A percentile compares a stretch with the other conserved stretches of the same genome.
phyloP scores from a whole-genome alignment of 2,113 vertebrate species.

The Myotis davidii region DNA sequence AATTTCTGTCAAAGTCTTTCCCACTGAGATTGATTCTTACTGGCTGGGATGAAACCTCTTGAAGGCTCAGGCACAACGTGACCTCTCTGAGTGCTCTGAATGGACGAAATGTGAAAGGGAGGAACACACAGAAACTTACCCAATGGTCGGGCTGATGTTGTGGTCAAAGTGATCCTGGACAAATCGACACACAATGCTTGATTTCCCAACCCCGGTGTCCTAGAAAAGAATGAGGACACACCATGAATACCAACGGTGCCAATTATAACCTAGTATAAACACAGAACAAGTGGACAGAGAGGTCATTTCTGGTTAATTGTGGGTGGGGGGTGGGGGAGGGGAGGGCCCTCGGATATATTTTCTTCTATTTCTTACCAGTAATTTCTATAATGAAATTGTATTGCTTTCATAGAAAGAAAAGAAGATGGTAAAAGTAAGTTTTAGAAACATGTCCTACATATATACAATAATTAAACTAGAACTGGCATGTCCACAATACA shows the following conservation, averaged over 20 bases:
- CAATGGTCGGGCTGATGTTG: conserved; percentile 98
- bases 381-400: not conserved
- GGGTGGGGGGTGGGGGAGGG: no score
- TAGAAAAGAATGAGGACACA: conserved; percentile 79
- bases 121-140: conserved; percentile 85
- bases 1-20: not conserved
- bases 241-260: not conserved
- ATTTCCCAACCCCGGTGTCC: conserved; percentile 99
- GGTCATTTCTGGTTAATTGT: not conserved
- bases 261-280: not conserved
- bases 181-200: conserved; percentile 97
- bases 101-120: not conserved
- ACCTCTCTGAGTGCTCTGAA: not conserved
- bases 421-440: not conserved
- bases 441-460: not conserved
- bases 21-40: not conserved
- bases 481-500: not conserved
- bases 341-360: no score
- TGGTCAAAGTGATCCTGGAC: conserved; percentile 99
- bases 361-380: not conserved
- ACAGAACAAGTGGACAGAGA: not conserved
- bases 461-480: not conserved
- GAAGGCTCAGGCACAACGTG: not conserved
- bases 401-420: not conserved
- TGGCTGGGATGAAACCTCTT: not conserved